Percentiles rank a stretch among this genome's conserved stretches.
Conservation (phyloP, 2,797 vertebrate genomes). For the Vipera latastei region DNA sequence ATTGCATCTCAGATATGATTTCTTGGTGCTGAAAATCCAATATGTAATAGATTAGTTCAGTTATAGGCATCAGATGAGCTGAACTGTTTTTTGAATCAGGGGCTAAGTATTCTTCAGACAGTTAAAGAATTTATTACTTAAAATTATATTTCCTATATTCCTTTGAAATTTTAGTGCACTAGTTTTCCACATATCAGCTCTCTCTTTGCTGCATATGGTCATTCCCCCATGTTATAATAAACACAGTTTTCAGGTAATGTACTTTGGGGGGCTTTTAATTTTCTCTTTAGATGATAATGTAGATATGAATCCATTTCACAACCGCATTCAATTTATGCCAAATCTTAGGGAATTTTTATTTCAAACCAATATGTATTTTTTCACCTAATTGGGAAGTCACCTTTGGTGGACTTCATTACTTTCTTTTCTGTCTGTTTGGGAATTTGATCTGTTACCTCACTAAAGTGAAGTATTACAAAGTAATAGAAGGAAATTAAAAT, state of each 20-base stretch:
- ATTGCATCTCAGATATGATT: background rate
- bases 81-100: background rate
- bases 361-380: background rate
- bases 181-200: background rate
- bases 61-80: background rate
- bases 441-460: background rate
- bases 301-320: background rate
- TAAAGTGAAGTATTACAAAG: background rate
- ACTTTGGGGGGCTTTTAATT: background rate
- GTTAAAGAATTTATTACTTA: background rate
- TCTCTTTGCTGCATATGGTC: background rate
- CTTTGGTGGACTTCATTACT: background rate
- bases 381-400: background rate
- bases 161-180: background rate
- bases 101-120: background rate
- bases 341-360: background rate
- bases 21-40: background rate
- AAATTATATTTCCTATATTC: background rate
- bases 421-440: background rate
- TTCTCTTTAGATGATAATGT: background rate
- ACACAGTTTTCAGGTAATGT: background rate
- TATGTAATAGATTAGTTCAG: background rate
- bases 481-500: rapidly evolving
- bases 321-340: too few species aligned
- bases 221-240: background rate